These are phyloP conservation scores for Scaptomyza reducta DNA, from an alignment of 2,888 invertebrate genomes.

Conservation along the genomic window DNA sequence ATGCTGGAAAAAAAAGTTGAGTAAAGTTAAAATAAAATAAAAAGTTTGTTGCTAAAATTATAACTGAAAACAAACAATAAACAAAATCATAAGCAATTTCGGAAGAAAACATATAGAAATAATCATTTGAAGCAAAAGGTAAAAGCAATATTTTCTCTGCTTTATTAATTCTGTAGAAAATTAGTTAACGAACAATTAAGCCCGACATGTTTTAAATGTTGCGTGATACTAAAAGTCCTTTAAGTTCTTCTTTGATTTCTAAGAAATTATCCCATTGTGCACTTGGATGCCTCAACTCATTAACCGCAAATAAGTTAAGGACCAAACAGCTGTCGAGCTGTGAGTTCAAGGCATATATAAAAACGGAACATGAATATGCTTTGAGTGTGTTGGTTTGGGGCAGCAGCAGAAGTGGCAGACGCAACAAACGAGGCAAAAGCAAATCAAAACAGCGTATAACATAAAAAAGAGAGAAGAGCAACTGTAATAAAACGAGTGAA, in stretches of 20 bases:
- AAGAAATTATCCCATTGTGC: conserved; percentile 39
- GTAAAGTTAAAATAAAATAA: no score
- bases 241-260: background rate
- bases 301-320: conserved; percentile 57
- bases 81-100: no score
- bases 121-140: no score
- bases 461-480: conserved; percentile 13
- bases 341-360: conserved; percentile 44
- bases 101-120: no score
- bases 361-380: conserved; percentile 47
- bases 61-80: no score
- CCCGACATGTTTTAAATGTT: no score
- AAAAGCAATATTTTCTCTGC: no score
- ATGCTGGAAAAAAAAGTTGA: no score
- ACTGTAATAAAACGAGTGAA: conserved; percentile 77
- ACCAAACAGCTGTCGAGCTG: conserved; percentile 63
- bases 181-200: no score
- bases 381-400: conserved; percentile 2
- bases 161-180: no score
- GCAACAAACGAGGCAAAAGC: conserved; percentile 47
- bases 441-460: conserved; percentile 75
- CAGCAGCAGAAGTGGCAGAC: conserved; percentile 15
- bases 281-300: conserved; percentile 53
- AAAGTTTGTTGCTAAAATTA: no score
- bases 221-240: no score